Percentiles rank a stretch among this genome's conserved stretches.
Evolutionary conservation across 2,797 vertebrate genomes (phyloP).

Genomic region (Cirrhinus molitorella): DNA sequence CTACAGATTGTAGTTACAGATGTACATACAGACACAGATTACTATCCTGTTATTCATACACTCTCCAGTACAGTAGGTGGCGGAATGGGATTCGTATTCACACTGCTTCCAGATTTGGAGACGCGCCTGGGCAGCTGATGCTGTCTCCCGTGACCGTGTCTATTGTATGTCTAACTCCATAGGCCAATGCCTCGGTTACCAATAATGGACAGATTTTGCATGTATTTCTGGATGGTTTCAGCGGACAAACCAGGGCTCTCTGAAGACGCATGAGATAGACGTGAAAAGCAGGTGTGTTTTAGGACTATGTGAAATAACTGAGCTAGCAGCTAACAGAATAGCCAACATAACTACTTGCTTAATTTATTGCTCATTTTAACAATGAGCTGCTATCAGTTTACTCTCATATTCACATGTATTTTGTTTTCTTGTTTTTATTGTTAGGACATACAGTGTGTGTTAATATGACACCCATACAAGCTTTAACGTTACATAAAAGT

Average conservation of each 20-base stretch:
- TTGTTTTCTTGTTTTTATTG: neutral
- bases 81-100: neutral
- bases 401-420: neutral
- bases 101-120: neutral
- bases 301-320: neutral
- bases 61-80: conserved; percentile 39
- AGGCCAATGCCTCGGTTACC: neutral
- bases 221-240: neutral
- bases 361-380: neutral
- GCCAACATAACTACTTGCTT: neutral
- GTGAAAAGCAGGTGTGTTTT: neutral
- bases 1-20: too few relatives aligned
- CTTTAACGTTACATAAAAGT: too few relatives aligned
- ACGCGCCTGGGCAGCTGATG: conserved; percentile 15
- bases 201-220: neutral
- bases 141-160: neutral
- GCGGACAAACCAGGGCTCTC: neutral
- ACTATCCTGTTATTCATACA: neutral
- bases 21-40: too few relatives aligned
- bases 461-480: too few relatives aligned
- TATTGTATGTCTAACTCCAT: neutral
- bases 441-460: neutral
- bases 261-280: conserved; percentile 19
- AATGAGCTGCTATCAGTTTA: neutral
- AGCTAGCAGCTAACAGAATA: conserved; percentile 28